Evolutionary conservation across 2,888 invertebrate species (phyloP), one percentile per base, ranked within the genome.

Genomic region (Athalia circularis): DNA sequence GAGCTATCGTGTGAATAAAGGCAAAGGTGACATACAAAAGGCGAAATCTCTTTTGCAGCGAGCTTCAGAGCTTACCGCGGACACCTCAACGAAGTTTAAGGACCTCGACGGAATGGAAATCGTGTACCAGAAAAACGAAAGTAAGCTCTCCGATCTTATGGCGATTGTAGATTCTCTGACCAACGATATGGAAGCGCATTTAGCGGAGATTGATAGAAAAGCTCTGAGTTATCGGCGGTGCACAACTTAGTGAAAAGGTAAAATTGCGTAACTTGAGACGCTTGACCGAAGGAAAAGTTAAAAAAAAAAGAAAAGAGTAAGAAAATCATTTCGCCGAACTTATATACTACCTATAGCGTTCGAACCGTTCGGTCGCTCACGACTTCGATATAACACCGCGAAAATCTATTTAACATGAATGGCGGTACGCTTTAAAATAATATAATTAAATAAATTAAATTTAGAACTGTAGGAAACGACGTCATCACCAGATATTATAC

Each of bases 51-150:
- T 99, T 77, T 92, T 96, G 77, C 94, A 95, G 83, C 93, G 95
- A 81, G 98, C 98, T 0, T 95, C 96, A 59, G 94, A 95, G 85
- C 92, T 99, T 43, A 96, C 97, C 2, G 95, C 95, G 79, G 95
- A 94, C 82, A 96, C 96, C 3, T 94, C 94, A 85, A 93, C 92
- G 79, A 96, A 96, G 88, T 91, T 95, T 45, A 94, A 94, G 84
- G 94, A 95, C 84, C 91, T 97, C 74, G 92, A 93, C 85, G 92
- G 94, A 88, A 93, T 95, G 93, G 94, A 95, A 85, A 92, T 92
- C 81, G 92, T 94, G 70, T 95, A 95, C 87, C 92, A 92, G 80
- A 92, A 93, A 76, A 94, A 95, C 85, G 94, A 94, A 84, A 92
- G 92, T 74, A 91, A 92, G 78, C 89, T 96, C 72, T 90, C 90